phyloP scores from a whole-genome alignment of 2,888 invertebrate genomes.

The Nephrocerus scutellatus region DNA sequence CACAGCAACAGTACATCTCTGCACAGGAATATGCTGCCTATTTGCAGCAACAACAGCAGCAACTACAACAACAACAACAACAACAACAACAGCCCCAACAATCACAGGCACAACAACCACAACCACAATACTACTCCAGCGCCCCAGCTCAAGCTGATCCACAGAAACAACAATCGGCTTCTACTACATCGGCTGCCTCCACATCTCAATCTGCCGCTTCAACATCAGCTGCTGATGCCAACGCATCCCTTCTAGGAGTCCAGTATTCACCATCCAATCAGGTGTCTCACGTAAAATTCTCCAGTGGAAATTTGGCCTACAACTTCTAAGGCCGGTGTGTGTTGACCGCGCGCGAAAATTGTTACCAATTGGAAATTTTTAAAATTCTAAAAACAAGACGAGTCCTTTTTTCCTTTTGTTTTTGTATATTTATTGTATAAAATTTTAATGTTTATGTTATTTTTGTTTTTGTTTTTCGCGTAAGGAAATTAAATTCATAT shows the following conservation, averaged over 20 bases:
- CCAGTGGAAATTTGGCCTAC: constrained; percentile 43
- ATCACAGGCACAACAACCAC: constrained; percentile 22
- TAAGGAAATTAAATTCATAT: too few species aligned
- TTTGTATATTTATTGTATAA: constrained; percentile 12
- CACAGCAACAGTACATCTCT: constrained; percentile 40
- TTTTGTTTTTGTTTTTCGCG: too few species aligned
- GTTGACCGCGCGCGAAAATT: too few species aligned
- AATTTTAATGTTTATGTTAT: too few species aligned
- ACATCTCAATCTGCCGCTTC: constrained; percentile 24
- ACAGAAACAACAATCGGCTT: too few species aligned
- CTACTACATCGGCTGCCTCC: constrained; percentile 23
- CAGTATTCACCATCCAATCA: constrained; percentile 48
- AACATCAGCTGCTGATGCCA: constrained; percentile 17
- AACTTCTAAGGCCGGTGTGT: constrained; percentile 37
- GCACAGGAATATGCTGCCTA: constrained; percentile 36
- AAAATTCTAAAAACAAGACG: constrained; percentile 5
- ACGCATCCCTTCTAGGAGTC: constrained; percentile 34
- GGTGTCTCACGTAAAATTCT: constrained; percentile 50
- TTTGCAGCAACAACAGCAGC: constrained; percentile 36
- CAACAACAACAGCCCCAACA: constrained; percentile 25
- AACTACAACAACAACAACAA: constrained; percentile 27
- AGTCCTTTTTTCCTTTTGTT: constrained; percentile 1
- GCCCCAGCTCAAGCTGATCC: constrained; percentile 20
- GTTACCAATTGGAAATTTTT: too few species aligned
- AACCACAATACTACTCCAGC: constrained; percentile 18